phyloP scores from a whole-genome alignment of 2,113 vertebrate genomes.

The Octodon degus region DNA sequence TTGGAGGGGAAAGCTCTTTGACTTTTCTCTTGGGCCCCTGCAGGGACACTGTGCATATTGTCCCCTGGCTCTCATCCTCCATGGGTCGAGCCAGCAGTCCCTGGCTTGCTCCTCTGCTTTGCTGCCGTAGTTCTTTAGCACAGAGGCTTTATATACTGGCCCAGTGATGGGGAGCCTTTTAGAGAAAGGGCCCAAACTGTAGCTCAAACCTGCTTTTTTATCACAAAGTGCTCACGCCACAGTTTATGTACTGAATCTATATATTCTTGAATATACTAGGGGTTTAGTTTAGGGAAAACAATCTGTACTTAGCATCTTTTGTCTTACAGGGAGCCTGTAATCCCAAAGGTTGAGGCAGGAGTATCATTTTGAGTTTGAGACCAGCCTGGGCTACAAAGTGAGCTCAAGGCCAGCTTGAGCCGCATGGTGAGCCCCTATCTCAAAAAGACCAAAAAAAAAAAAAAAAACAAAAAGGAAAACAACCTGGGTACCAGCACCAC shows the following conservation, averaged over 20 bases:
- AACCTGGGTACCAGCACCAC: background rate
- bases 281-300: background rate
- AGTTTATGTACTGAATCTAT: too few relatives aligned
- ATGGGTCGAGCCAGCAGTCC: background rate
- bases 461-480: background rate
- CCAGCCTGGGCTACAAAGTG: too few relatives aligned
- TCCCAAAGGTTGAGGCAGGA: too few relatives aligned
- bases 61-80: background rate
- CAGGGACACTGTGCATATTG: background rate
- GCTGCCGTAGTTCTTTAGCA: background rate
- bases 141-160: background rate
- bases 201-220: background rate
- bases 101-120: background rate
- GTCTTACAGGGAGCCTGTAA: background rate
- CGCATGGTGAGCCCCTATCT: too few relatives aligned
- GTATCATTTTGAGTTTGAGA: too few relatives aligned
- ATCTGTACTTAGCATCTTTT: background rate
- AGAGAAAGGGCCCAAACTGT: background rate
- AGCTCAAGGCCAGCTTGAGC: too few relatives aligned
- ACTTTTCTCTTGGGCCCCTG: background rate
- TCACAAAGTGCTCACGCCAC: background rate
- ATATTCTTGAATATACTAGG: background rate
- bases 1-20: background rate
- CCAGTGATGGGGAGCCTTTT: background rate
- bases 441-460: too few relatives aligned